These are phyloP conservation scores for Atta colombica DNA, from an alignment of 1,140 invertebrate genomes.

Conservation along the genomic window DNA sequence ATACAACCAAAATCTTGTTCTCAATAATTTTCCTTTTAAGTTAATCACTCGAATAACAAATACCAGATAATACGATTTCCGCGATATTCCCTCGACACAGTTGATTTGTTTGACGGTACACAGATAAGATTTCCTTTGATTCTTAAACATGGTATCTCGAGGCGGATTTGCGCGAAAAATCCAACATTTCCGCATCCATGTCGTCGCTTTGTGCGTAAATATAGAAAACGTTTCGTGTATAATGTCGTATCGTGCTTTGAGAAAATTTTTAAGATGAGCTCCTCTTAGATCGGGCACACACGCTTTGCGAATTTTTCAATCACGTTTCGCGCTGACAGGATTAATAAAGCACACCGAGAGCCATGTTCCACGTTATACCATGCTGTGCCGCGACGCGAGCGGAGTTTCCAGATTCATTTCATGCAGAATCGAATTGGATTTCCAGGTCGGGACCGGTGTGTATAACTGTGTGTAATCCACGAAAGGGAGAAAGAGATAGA, in stretches of 20 bases:
- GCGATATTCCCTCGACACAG: neutral
- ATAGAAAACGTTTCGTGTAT: slow-evolving; percentile 29
- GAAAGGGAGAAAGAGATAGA: neutral
- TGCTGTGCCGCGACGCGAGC: slow-evolving; percentile 14
- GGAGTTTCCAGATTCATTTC: slow-evolving; percentile 83
- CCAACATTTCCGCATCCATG: neutral
- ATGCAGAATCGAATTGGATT: slow-evolving; percentile 84
- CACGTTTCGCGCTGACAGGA: slow-evolving; percentile 78
- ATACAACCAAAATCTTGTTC: neutral
- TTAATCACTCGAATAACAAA: neutral
- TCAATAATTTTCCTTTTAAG: neutral
- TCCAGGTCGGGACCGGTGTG: slow-evolving; percentile 75
- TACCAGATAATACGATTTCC: neutral
- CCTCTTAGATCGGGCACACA: slow-evolving; percentile 64
- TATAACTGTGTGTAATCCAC: slow-evolving; percentile 66
- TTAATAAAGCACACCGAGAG: slow-evolving; percentile 80
- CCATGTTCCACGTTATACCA: neutral
- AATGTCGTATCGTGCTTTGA: slow-evolving; percentile 62
- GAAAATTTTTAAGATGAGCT: slow-evolving; percentile 68
- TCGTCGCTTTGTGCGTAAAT: slow-evolving; percentile 51
- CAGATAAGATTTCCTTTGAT: slow-evolving; percentile 19
- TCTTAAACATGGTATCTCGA: neutral
- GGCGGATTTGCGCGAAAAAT: slow-evolving; percentile 14
- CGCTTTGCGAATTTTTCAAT: slow-evolving; percentile 82
- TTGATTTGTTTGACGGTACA: neutral